Evolutionary conservation across 2,113 vertebrate genomes (phyloP).

Genomic region (Antigone vipio): DNA sequence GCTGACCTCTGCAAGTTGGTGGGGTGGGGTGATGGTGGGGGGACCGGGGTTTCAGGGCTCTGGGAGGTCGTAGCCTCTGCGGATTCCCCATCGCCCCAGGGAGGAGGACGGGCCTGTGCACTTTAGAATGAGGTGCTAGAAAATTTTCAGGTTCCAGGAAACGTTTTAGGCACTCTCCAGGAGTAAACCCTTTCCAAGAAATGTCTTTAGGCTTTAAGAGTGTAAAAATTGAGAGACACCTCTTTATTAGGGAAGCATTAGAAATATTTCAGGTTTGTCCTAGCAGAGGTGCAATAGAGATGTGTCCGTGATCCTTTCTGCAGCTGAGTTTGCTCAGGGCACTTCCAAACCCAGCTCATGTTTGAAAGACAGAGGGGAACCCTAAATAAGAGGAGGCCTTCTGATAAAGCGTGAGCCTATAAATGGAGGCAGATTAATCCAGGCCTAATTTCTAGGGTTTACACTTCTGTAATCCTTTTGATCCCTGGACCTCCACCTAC

Average conservation of each 20-base stretch:
- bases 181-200: neutral
- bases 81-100: fast-evolving
- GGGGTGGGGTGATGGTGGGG: neutral
- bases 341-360: neutral
- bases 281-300: neutral
- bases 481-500: neutral
- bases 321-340: neutral
- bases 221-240: neutral
- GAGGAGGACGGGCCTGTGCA: fast-evolving
- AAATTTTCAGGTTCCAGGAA: fast-evolving
- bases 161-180: fast-evolving
- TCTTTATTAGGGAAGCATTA: neutral
- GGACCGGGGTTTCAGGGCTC: neutral
- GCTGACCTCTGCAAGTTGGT: neutral
- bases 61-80: fast-evolving
- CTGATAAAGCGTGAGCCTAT: neutral
- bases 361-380: neutral
- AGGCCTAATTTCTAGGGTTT: neutral
- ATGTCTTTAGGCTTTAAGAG: neutral
- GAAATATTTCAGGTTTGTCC: neutral
- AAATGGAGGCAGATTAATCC: neutral
- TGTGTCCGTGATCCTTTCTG: neutral
- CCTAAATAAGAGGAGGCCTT: neutral
- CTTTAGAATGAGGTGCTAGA: neutral
- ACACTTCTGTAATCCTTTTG: neutral